Evolutionary conservation across 2,888 invertebrate species (phyloP).

Genomic region (Drosophila longiperda): DNA sequence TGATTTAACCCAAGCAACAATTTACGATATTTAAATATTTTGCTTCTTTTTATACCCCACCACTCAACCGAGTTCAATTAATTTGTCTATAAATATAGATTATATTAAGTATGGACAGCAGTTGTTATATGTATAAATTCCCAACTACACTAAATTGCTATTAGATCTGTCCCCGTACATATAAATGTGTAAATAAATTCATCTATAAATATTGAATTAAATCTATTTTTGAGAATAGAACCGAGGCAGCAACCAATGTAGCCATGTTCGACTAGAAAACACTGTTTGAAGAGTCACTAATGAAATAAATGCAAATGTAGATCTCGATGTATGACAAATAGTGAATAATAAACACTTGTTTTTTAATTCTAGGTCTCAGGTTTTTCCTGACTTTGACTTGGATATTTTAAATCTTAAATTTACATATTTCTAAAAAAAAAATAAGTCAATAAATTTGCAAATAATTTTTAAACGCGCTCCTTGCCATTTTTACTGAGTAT

Average conservation of each 20-base stretch:
- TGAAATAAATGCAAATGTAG: neutral
- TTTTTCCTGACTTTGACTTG: neutral
- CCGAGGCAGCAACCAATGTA: neutral
- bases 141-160: constrained; percentile 41
- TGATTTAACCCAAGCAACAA: constrained; percentile 2
- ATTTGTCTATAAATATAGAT: constrained; percentile 61
- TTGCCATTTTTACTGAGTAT: neutral
- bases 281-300: neutral
- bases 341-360: constrained; percentile 1
- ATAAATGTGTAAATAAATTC: constrained; percentile 31
- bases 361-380: neutral
- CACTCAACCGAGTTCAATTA: constrained; percentile 35
- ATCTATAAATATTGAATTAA: constrained; percentile 68
- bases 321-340: neutral
- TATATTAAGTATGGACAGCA: constrained; percentile 25
- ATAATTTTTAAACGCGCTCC: neutral
- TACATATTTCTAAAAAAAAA: neutral
- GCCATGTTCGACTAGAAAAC: constrained; percentile 7
- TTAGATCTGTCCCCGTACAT: constrained; percentile 26
- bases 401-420: neutral
- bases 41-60: constrained; percentile 4
- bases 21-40: constrained; percentile 28
- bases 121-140: constrained; percentile 14
- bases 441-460: neutral
- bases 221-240: constrained; percentile 31